Percentiles rank a stretch among this genome's conserved stretches.
Evolutionary conservation across 1,140 invertebrate genomes (phyloP).

Genomic region (Bombyx mandarina): DNA sequence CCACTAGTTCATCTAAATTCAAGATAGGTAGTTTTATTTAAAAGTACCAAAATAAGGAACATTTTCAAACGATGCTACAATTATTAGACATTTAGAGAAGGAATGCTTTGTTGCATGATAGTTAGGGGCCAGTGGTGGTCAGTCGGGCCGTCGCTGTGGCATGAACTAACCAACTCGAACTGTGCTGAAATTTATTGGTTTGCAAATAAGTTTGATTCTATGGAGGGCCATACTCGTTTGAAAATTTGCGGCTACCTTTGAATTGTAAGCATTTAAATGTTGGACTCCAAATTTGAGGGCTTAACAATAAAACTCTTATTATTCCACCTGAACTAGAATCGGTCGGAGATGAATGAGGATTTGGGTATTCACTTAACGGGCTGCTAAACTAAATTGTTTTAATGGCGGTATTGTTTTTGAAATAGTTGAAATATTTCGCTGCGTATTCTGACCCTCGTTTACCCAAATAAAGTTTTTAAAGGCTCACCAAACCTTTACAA

Average conservation of each 20-base stretch:
- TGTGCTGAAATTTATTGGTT: constrained; percentile 58
- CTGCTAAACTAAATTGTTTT: constrained; percentile 43
- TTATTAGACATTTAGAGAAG: constrained; percentile 14
- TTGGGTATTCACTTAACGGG: constrained; percentile 53
- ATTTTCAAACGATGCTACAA: constrained; percentile 7
- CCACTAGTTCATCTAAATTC: background rate
- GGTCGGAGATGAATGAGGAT: constrained; percentile 56
- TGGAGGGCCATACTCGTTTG: constrained; percentile 52
- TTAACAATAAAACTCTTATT: constrained; percentile 65
- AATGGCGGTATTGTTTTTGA: constrained; percentile 31
- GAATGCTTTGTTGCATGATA: constrained; percentile 43
- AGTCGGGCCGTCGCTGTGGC: constrained; percentile 17
- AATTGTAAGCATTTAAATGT: constrained; percentile 65
- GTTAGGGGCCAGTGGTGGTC: constrained; percentile 30
- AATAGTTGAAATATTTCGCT: constrained; percentile 30
- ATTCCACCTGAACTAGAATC: constrained; percentile 63
- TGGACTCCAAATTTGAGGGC: constrained; percentile 59
- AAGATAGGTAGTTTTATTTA: background rate
- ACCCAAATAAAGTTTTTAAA: constrained; percentile 19
- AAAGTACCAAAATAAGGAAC: background rate
- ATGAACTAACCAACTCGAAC: constrained; percentile 38
- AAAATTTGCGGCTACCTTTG: constrained; percentile 65
- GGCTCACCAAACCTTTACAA: constrained; percentile 7
- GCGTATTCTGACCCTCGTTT: constrained; percentile 25
- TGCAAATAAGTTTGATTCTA: constrained; percentile 59